phyloP scores from a whole-genome alignment of 2,888 invertebrate species.

The Trissolcus japonicus region DNA sequence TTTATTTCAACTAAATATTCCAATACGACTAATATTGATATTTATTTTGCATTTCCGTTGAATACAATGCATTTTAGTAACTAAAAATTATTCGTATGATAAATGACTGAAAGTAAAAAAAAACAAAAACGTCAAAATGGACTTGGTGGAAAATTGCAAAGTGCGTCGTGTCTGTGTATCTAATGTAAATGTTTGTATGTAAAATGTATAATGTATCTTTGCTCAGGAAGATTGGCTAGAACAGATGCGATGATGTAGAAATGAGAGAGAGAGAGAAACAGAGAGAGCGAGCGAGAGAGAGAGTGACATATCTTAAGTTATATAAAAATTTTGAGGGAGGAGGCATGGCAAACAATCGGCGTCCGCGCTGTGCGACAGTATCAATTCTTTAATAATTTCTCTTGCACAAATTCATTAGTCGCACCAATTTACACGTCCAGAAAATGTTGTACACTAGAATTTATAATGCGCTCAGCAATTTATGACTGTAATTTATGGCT shows the following conservation, averaged over 20 bases:
- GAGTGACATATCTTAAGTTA: conserved; percentile 74
- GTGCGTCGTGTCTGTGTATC: conserved; percentile 64
- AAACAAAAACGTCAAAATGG: conserved; percentile 43
- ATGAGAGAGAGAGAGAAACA: conserved; percentile 59
- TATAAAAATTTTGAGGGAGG: conserved; percentile 46
- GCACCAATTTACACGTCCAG: neutral
- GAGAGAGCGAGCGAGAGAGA: conserved; percentile 58
- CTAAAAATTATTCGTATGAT: neutral
- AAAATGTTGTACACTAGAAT: conserved; percentile 28
- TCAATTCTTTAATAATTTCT: conserved; percentile 26
- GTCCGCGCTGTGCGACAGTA: conserved; percentile 41
- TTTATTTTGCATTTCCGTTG: neutral
- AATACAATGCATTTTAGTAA: neutral
- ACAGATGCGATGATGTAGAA: conserved; percentile 33
- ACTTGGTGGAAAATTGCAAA: conserved; percentile 33
- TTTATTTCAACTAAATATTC: too few species aligned
- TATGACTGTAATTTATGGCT: conserved; percentile 4
- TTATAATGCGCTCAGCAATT: conserved; percentile 10
- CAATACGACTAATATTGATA: too few species aligned
- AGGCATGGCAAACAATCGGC: conserved; percentile 46
- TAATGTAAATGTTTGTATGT: conserved; percentile 75
- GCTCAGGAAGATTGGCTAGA: conserved; percentile 65
- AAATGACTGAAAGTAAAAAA: conserved; percentile 30
- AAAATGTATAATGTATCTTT: conserved; percentile 72
- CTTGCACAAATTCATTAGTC: conserved; percentile 9